A percentile compares a stretch with the other conserved stretches of the same genome.
Conservation (phyloP, 2,888 invertebrate genomes). For the Dioctria rufipes region DNA sequence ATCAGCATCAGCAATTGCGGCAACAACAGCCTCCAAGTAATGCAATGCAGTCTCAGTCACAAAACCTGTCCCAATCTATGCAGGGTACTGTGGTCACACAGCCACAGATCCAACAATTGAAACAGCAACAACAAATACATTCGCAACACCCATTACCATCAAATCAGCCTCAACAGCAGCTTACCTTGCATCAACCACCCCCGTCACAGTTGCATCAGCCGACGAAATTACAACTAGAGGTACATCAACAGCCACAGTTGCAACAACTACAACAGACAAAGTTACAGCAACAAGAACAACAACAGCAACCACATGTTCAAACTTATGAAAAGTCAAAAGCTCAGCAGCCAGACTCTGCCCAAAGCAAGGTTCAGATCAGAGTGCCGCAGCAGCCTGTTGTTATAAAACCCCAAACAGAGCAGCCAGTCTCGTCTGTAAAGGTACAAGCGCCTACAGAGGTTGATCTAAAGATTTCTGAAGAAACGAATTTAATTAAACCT, state of each 20-base stretch:
- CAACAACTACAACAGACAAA: slow-evolving; percentile 24
- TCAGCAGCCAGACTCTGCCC: slow-evolving; percentile 14
- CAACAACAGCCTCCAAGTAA: background rate
- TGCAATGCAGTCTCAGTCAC: background rate
- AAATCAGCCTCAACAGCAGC: slow-evolving; percentile 1
- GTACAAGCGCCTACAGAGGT: background rate
- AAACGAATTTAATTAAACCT: background rate
- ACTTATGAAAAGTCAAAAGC: background rate
- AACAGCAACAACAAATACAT: slow-evolving; percentile 4
- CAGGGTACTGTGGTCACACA: background rate
- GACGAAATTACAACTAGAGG: background rate
- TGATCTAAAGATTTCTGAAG: slow-evolving; percentile 24
- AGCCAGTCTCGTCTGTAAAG: background rate
- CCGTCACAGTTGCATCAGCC: background rate
- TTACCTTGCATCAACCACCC: slow-evolving; percentile 3
- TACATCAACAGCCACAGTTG: background rate
- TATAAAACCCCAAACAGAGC: background rate
- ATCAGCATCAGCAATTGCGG: background rate
- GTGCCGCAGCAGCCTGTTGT: slow-evolving; percentile 16
- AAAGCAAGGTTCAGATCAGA: slow-evolving; percentile 15
- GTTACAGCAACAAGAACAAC: slow-evolving; percentile 36
- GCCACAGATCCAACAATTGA: background rate
- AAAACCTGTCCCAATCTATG: background rate
- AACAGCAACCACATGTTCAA: slow-evolving; percentile 18
- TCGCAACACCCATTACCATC: background rate